Conservation (phyloP, 1,140 invertebrate genomes). For the Phymastichus coffea region DNA sequence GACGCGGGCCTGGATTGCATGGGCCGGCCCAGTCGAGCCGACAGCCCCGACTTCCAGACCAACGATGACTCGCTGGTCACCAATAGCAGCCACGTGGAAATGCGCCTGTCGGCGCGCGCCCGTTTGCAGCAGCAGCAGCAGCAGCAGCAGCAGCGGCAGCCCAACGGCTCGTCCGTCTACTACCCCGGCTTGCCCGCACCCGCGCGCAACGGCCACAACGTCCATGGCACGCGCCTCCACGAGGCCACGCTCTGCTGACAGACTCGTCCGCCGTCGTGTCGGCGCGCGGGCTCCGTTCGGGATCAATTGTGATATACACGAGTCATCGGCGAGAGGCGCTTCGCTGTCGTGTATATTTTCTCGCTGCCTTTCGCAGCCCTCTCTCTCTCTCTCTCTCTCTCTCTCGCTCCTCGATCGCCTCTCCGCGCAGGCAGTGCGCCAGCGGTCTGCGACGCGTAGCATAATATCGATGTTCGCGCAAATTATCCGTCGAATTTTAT, state of each 20-base stretch:
- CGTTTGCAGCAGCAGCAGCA: background rate
- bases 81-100: constrained; percentile 62
- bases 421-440: no score
- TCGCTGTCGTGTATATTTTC: no score
- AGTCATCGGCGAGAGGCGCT: no score
- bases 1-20: constrained; percentile 45
- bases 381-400: no score
- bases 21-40: constrained; percentile 60
- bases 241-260: constrained; percentile 35
- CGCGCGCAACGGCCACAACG: constrained; percentile 27
- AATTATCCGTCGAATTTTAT: no score
- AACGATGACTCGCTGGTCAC: constrained; percentile 80
- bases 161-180: constrained; percentile 64
- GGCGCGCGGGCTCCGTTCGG: no score
- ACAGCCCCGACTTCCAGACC: constrained; percentile 69
- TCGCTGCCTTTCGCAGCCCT: no score
- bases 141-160: background rate
- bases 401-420: no score
- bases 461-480: no score
- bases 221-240: constrained; percentile 22
- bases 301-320: no score
- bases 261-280: no score
- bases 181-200: constrained; percentile 58
- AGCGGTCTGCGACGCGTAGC: no score
- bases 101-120: constrained; percentile 65